Evolutionary conservation across 2,888 invertebrate genomes (phyloP).

Genomic region (Xanthia icteritia): DNA sequence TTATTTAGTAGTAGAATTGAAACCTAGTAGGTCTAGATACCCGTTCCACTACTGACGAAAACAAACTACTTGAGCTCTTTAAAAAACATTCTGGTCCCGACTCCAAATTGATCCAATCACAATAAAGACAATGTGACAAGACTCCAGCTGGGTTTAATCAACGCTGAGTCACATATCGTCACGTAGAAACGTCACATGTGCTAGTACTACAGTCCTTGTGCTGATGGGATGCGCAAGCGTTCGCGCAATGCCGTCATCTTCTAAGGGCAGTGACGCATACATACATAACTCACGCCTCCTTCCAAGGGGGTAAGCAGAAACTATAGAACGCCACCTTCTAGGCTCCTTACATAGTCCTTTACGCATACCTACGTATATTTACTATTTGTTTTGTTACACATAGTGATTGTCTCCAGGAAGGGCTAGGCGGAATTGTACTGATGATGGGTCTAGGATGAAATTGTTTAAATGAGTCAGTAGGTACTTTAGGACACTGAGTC

Average conservation of each 20-base stretch:
- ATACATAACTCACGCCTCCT: not conserved
- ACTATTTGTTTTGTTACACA: slow-evolving; percentile 14
- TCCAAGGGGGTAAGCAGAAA: too few relatives aligned
- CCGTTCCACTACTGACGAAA: not conserved
- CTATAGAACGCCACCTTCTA: too few relatives aligned
- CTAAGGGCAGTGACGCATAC: slow-evolving; percentile 62
- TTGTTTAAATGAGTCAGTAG: slow-evolving; percentile 28
- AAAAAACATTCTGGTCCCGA: not conserved
- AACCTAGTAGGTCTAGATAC: not conserved
- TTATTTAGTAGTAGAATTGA: not conserved
- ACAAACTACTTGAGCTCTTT: not conserved
- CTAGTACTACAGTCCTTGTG: slow-evolving; percentile 50
- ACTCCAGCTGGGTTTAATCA: slow-evolving; percentile 47
- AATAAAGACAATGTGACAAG: slow-evolving; percentile 22
- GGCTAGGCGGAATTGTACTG: not conserved
- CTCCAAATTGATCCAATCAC: slow-evolving; percentile 22
- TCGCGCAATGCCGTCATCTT: slow-evolving; percentile 59
- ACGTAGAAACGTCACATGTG: slow-evolving; percentile 57
- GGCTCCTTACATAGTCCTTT: too few relatives aligned
- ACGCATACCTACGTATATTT: slow-evolving; percentile 31
- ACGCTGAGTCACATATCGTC: slow-evolving; percentile 47
- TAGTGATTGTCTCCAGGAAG: slow-evolving; percentile 7
- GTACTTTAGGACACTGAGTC: not conserved
- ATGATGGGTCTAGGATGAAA: not conserved
- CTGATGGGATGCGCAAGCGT: slow-evolving; percentile 51